These are phyloP conservation scores for Morpho deidamia DNA, from an alignment of 2,888 invertebrate genomes.

Conservation along the genomic window DNA sequence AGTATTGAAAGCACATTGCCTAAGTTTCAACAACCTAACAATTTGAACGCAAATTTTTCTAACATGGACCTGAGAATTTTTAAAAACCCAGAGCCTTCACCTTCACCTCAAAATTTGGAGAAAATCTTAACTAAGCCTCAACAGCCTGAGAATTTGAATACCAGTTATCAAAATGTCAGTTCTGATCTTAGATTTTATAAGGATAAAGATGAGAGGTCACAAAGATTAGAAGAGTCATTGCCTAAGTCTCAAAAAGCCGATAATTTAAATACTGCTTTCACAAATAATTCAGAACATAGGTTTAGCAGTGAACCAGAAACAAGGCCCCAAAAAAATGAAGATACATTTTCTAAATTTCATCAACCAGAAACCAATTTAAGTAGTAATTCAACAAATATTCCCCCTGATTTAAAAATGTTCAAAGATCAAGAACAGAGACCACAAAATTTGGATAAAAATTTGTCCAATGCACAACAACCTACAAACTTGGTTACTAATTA, in stretches of 20 bases:
- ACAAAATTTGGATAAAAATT: background rate
- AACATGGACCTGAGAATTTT: constrained; percentile 1
- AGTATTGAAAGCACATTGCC: constrained; percentile 1
- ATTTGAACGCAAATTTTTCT: background rate
- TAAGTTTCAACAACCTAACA: background rate
- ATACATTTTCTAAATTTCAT: background rate
- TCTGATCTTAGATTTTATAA: constrained; percentile 8
- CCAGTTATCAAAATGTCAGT: background rate
- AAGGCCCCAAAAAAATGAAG: background rate
- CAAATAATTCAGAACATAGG: background rate
- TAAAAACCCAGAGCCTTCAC: background rate
- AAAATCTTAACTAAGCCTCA: background rate
- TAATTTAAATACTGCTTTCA: background rate
- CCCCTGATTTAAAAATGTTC: background rate
- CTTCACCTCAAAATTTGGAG: background rate
- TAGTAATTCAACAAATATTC: background rate
- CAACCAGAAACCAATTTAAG: background rate
- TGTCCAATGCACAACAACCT: background rate
- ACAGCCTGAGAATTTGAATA: constrained; percentile 1
- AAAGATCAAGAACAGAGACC: background rate
- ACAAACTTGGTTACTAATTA: constrained; percentile 7
- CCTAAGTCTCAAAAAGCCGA: constrained; percentile 4
- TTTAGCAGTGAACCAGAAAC: background rate
- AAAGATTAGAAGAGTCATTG: background rate
- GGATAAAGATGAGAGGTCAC: constrained; percentile 4